Percentiles rank a stretch among this genome's conserved stretches.
These are phyloP conservation scores for Xestia sexstrigata DNA, from an alignment of 2,888 invertebrate genomes.

Conservation along the genomic window DNA sequence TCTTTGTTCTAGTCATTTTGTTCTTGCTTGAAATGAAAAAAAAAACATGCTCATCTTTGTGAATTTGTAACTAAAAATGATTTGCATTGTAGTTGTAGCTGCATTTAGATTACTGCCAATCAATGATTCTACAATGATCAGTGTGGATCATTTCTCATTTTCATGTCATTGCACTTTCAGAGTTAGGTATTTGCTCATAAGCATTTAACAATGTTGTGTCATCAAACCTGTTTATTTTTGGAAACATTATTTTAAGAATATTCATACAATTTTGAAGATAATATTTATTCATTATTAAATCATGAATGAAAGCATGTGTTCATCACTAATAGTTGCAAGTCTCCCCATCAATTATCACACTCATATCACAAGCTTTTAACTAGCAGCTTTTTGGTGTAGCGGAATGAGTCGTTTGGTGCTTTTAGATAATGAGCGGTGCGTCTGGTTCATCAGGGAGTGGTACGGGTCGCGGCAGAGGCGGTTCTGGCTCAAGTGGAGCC, in stretches of 20 bases:
- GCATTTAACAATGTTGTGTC: slow-evolving; percentile 57
- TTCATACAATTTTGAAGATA: slow-evolving; percentile 28
- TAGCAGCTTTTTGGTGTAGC: slow-evolving; percentile 78
- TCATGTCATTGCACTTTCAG: slow-evolving; percentile 63
- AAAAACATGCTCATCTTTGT: slow-evolving; percentile 66
- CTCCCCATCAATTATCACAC: slow-evolving; percentile 40
- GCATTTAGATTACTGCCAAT: slow-evolving; percentile 17
- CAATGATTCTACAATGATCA: slow-evolving; percentile 28
- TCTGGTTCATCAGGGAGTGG: slow-evolving; percentile 91
- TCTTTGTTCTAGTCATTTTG: slow-evolving; percentile 82
- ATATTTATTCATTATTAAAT: slow-evolving; percentile 26
- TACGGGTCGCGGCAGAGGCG: slow-evolving; percentile 92
- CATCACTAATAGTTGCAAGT: slow-evolving; percentile 36
- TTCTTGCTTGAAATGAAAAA: slow-evolving; percentile 72
- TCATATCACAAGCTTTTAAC: slow-evolving; percentile 74
- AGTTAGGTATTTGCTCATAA: slow-evolving; percentile 50
- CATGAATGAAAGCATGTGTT: slow-evolving; percentile 47
- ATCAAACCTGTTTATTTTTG: slow-evolving; percentile 65
- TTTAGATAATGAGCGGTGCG: slow-evolving; percentile 92
- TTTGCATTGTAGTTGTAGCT: slow-evolving; percentile 37
- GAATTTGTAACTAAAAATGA: slow-evolving; percentile 59
- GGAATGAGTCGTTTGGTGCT: slow-evolving; percentile 84
- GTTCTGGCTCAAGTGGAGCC: slow-evolving; percentile 90
- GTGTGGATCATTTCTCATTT: slow-evolving; percentile 42
- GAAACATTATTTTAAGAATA: slow-evolving; percentile 47